Evolutionary conservation across 2,797 vertebrate genomes (phyloP), one percentile per base, ranked within the genome.

Genomic region (Tamandua tetradactyla): DNA sequence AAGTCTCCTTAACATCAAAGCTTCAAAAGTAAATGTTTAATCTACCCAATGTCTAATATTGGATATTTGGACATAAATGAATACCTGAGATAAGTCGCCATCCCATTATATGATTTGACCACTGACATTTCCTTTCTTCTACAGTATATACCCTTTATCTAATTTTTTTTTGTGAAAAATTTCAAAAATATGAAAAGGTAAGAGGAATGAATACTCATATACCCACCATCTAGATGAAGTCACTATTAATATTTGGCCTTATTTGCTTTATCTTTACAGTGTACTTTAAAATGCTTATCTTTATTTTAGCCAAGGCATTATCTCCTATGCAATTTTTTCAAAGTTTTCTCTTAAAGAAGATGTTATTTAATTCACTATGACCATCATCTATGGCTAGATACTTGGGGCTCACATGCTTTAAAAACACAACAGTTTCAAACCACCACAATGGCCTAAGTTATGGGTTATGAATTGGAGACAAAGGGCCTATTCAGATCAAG

Each of bases 271-370:
- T 78, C 72, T 49, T 1, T 55, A 81, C 42, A 9, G 18, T 32
- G 27, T 61, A 30, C 20, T 44, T 35, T 76, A 42, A 87, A 90
- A 92, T 92, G 7, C 1, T 49, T 87, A 37, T 49, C 78, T 17
- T 92, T 85, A 83, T 95, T 82, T 93, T 92, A 40, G 85, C 88
- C 35, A 80, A 94, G 91, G 20, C 5, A 25, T 95, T 44, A 83
- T 72, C 94, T 89, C 66, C 30, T 89, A n/a, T 23, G 30, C 71
- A 85, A 78, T 64, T 52, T 15, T 89, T 94, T 93, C 76, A 94
- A 95, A 95, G 44, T 49, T 82, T 93, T 92, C 17, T 30, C 4
- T 44, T 44, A 30, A 30, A 30, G 25, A 81, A 93, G 85, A 72
- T 74, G 32, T 52, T 69, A 86, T 78, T 94, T 35, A 57, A 71